A percentile compares a stretch with the other conserved stretches of the same genome.
Evolutionary conservation across 2,113 vertebrate genomes (phyloP).

Genomic region (Glareola pratincola): DNA sequence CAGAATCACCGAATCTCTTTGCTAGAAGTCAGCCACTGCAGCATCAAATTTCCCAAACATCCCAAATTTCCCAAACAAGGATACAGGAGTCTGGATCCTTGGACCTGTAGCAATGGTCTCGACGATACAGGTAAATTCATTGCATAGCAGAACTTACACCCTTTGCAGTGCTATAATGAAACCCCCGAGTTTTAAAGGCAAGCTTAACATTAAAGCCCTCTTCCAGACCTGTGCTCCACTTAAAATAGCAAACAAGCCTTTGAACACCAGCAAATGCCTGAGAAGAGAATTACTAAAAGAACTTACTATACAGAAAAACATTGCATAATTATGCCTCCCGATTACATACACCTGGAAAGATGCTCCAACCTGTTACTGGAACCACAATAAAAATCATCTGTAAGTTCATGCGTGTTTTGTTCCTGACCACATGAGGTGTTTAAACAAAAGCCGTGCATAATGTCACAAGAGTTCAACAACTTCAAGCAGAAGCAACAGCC

Average conservation of each 20-base stretch:
- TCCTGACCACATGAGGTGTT: background rate
- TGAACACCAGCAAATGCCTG: background rate
- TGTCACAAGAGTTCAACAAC: background rate
- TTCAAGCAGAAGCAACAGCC: background rate
- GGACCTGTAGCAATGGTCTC: background rate
- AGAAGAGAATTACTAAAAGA: background rate
- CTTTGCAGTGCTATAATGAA: background rate
- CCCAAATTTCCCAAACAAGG: background rate
- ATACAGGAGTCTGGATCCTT: rapidly evolving
- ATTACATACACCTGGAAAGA: background rate
- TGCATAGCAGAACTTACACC: background rate
- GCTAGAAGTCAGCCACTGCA: background rate
- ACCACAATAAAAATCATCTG: constrained; percentile 35
- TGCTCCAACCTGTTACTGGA: constrained; percentile 25
- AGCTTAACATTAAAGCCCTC: background rate
- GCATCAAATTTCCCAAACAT: background rate
- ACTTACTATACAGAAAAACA: background rate
- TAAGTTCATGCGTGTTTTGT: background rate
- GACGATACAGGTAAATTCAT: background rate
- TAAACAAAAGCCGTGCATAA: background rate
- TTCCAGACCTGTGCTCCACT: background rate
- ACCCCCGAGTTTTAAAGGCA: background rate
- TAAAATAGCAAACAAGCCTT: background rate
- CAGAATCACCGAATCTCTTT: background rate
- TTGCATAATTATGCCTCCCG: background rate